Conservation (phyloP, 2,888 invertebrate species). For the Drosophila picticornis region DNA sequence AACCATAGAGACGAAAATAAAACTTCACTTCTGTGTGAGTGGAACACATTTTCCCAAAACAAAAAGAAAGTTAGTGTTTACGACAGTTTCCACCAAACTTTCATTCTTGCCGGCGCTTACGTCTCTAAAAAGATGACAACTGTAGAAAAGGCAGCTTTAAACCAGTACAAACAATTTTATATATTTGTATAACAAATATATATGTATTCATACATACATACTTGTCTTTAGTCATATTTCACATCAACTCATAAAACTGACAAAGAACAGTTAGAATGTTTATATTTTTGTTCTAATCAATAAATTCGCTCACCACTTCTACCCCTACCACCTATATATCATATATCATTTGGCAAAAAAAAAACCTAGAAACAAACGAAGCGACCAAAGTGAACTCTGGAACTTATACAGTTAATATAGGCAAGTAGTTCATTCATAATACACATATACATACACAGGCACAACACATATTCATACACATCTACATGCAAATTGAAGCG, state of each 20-base stretch:
- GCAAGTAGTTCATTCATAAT: neutral
- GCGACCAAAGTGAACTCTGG: neutral
- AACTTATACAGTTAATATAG: constrained; percentile 24
- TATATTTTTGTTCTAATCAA: constrained; percentile 64
- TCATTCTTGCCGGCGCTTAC: neutral
- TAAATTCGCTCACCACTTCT: constrained; percentile 52
- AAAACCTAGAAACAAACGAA: constrained; percentile 21
- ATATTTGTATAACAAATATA: neutral
- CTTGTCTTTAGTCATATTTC: constrained; percentile 25
- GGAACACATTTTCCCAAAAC: too few species aligned
- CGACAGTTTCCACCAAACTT: neutral
- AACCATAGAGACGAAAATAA: neutral
- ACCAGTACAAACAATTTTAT: neutral
- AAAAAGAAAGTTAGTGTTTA: neutral
- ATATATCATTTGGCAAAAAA: constrained; percentile 44
- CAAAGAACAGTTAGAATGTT: constrained; percentile 65
- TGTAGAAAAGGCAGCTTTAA: neutral
- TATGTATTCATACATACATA: constrained; percentile 2
- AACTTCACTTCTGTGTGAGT: too few species aligned
- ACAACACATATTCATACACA: neutral
- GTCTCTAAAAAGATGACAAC: neutral
- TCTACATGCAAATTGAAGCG: neutral
- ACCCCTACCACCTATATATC: neutral
- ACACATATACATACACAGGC: neutral
- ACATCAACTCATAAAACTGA: constrained; percentile 47